phyloP scores from a whole-genome alignment of 2,113 vertebrate species.

The Thalassarche chlororhynchos region DNA sequence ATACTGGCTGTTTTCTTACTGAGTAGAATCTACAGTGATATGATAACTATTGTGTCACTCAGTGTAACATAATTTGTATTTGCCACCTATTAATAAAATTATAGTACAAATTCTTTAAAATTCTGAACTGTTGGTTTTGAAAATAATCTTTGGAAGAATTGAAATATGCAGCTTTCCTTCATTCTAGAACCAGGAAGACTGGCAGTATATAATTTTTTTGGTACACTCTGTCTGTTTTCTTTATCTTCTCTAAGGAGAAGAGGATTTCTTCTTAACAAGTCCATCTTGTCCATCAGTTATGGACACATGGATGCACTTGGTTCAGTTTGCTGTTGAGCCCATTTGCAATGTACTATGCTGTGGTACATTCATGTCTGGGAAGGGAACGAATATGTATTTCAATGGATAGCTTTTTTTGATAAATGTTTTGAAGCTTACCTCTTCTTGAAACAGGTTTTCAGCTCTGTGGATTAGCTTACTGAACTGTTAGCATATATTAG shows the following conservation, averaged over 20 bases:
- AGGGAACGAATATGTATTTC: constrained; percentile 5
- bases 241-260: background rate
- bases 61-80: background rate
- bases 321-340: background rate
- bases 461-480: background rate
- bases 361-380: background rate
- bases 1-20: background rate
- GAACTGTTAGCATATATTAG: constrained; percentile 15
- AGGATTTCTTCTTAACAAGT: background rate
- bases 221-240: background rate
- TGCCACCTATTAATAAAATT: background rate
- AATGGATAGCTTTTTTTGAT: background rate
- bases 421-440: constrained; percentile 28
- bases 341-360: background rate
- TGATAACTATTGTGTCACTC: background rate
- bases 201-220: background rate
- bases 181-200: background rate
- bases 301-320: background rate
- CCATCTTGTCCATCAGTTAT: background rate
- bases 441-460: constrained; percentile 27
- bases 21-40: background rate
- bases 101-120: background rate
- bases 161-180: background rate
- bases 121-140: background rate
- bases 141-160: background rate